These are phyloP conservation scores for Montifringilla adamsi DNA, from an alignment of 2,113 vertebrate species.

Conservation along the genomic window DNA sequence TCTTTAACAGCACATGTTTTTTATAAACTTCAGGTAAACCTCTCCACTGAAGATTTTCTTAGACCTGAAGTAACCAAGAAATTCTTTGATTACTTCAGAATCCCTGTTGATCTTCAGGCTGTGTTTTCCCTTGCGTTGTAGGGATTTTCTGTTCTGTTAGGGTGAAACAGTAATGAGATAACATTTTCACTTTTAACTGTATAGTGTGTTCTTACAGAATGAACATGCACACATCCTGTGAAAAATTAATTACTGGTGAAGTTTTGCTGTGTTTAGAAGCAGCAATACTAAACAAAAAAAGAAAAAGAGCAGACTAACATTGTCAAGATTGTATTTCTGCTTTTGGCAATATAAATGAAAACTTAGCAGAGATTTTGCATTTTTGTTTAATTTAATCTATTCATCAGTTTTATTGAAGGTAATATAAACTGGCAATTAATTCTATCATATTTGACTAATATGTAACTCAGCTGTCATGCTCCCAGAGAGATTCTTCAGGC, in stretches of 20 bases:
- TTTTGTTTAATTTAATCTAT: not conserved
- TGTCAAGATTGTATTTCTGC: not conserved
- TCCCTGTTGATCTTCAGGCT: not conserved
- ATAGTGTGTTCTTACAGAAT: not conserved
- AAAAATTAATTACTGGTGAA: not conserved
- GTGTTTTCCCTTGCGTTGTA: not conserved
- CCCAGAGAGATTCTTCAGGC: not conserved
- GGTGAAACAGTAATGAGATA: not conserved
- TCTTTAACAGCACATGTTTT: not conserved
- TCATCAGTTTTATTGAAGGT: constrained; percentile 20
- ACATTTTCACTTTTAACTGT: not conserved
- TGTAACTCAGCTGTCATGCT: not conserved
- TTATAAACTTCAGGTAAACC: not conserved
- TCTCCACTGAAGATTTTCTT: not conserved
- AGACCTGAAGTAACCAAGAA: not conserved
- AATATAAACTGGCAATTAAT: constrained; percentile 46
- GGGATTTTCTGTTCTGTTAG: not conserved
- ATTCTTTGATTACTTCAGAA: not conserved
- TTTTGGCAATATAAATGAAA: not conserved
- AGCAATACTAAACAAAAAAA: not conserved
- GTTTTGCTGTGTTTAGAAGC: not conserved
- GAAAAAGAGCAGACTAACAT: not conserved
- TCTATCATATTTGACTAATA: constrained; percentile 16
- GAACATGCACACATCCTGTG: not conserved
- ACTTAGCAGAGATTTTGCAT: not conserved